These are phyloP conservation scores for Archips xylosteana DNA, from an alignment of 2,888 invertebrate genomes.

Conservation along the genomic window DNA sequence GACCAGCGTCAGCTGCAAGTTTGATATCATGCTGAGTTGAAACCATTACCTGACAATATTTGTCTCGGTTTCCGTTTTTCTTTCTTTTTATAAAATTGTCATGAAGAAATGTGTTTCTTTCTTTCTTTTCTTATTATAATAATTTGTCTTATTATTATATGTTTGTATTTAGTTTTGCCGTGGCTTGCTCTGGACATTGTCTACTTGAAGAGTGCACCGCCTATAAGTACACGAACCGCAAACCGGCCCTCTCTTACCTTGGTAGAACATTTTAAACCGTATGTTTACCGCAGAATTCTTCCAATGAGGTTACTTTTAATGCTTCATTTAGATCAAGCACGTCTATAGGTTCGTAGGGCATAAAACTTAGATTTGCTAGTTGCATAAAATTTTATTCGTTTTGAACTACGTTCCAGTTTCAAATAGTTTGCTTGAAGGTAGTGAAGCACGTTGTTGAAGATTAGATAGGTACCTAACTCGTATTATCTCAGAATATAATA, in stretches of 20 bases:
- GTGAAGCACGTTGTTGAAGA: not conserved
- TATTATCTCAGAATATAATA: not conserved
- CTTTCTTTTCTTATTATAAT: too few relatives aligned
- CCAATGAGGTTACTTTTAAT: constrained; percentile 3
- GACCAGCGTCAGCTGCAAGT: too few relatives aligned
- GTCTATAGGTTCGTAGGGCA: not conserved
- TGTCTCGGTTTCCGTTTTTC: too few relatives aligned
- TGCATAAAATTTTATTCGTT: constrained; percentile 5
- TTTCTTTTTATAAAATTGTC: too few relatives aligned
- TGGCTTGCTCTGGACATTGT: not conserved
- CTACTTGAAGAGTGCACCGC: not conserved
- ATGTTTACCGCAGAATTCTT: constrained; percentile 5
- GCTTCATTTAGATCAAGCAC: not conserved
- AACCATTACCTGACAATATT: too few relatives aligned
- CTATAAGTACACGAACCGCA: not conserved
- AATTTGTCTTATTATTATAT: too few relatives aligned
- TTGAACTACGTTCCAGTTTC: not conserved
- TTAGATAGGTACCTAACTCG: not conserved
- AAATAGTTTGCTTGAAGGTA: not conserved
- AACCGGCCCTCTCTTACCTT: not conserved
- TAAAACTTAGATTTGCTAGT: constrained; percentile 9
- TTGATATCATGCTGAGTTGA: too few relatives aligned
- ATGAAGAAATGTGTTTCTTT: too few relatives aligned
- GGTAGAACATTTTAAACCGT: not conserved
- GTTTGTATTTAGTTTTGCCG: too few relatives aligned